phyloP scores from a whole-genome alignment of 2,113 vertebrate genomes.

The Odontesthes bonariensis region DNA sequence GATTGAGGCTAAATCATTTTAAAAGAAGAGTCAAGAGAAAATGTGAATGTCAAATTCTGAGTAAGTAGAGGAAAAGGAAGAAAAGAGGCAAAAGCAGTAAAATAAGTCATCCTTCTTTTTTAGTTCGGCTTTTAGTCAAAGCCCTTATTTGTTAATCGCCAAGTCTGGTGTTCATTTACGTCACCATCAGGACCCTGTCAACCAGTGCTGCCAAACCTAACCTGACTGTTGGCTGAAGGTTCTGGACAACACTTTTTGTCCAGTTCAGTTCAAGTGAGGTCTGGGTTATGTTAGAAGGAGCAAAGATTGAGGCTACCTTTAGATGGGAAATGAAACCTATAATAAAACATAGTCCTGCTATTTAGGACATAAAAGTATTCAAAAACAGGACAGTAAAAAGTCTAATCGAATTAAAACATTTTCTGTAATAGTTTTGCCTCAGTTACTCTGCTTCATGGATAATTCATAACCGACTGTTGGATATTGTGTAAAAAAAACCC shows the following conservation, averaged over 20 bases:
- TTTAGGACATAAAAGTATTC: background rate
- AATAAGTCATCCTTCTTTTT: conserved; percentile 1
- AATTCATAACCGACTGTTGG: background rate
- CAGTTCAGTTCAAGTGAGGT: conserved; percentile 7
- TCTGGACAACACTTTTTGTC: background rate
- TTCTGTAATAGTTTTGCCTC: no score
- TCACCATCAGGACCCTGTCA: conserved; percentile 18
- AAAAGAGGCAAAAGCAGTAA: background rate
- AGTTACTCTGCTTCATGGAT: background rate
- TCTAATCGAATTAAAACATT: no score
- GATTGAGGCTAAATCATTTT: background rate
- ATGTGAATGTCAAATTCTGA: conserved; percentile 6
- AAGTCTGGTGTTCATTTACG: conserved; percentile 18
- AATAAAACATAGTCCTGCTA: background rate
- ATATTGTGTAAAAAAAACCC: background rate
- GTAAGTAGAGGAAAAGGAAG: background rate
- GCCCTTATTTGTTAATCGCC: conserved; percentile 14
- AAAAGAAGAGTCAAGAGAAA: conserved; percentile 5
- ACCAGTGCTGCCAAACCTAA: conserved; percentile 6
- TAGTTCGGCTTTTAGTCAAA: background rate
- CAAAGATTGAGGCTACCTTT: background rate
- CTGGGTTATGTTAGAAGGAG: background rate
- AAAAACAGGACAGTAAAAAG: background rate
- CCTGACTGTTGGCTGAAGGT: conserved; percentile 1
- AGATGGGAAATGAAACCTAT: background rate